Evolutionary conservation across 2,888 invertebrate genomes (phyloP).

Genomic region (Hedychridium roseum): DNA sequence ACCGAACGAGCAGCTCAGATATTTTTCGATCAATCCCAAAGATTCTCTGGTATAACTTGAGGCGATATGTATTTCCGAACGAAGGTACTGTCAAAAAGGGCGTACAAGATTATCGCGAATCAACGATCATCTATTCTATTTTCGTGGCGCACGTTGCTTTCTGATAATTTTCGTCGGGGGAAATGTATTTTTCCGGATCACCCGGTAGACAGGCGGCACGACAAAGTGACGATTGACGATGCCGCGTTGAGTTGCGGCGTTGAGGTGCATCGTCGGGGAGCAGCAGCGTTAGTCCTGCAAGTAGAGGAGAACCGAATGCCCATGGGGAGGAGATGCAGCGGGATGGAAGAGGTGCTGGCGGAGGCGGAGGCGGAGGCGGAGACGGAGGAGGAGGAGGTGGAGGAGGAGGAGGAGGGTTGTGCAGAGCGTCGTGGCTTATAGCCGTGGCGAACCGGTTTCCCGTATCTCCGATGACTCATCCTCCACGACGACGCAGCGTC

Average conservation of each 20-base stretch:
- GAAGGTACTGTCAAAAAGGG: too few species aligned
- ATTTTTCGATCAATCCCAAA: neutral
- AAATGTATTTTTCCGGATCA: slow-evolving; percentile 18
- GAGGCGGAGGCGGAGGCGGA: slow-evolving; percentile 9
- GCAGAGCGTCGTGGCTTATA: slow-evolving; percentile 22
- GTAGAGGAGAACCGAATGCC: neutral
- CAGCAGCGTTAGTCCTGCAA: neutral
- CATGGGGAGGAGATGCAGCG: neutral
- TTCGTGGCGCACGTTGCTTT: neutral
- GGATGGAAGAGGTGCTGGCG: neutral
- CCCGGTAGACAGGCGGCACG: slow-evolving; percentile 30
- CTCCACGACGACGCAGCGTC: slow-evolving; percentile 52
- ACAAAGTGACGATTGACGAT: slow-evolving; percentile 48
- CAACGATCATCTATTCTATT: neutral
- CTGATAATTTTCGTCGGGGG: too few species aligned
- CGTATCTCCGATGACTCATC: slow-evolving; percentile 62
- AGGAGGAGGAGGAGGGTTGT: slow-evolving; percentile 11
- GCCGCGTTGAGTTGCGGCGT: slow-evolving; percentile 16
- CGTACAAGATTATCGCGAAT: too few species aligned
- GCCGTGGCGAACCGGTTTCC: slow-evolving; percentile 59
- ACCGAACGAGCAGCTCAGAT: too few species aligned
- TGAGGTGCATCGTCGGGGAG: neutral
- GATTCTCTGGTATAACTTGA: neutral
- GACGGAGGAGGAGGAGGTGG: slow-evolving; percentile 16
- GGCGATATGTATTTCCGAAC: neutral